These are phyloP conservation scores for Epicauta chinensis DNA, from an alignment of 1,140 invertebrate species.

Conservation along the genomic window DNA sequence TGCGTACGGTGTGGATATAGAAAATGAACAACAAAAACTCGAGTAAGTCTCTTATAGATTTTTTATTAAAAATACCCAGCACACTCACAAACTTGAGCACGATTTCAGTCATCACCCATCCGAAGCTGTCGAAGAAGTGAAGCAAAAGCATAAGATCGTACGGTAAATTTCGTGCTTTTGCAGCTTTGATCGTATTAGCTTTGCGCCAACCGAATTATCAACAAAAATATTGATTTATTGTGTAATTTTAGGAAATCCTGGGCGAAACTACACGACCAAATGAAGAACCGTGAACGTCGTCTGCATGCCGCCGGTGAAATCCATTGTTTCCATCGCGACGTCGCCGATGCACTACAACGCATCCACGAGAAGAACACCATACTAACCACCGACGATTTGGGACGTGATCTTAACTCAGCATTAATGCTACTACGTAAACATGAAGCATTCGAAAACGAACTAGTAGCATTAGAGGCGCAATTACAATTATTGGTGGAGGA, in stretches of 20 bases:
- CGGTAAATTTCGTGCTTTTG: slow-evolving; percentile 24
- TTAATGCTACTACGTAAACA: slow-evolving; percentile 77
- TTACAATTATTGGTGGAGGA: slow-evolving; percentile 89
- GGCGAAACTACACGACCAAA: slow-evolving; percentile 79
- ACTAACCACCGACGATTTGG: slow-evolving; percentile 71
- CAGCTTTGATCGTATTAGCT: slow-evolving; percentile 3
- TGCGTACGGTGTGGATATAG: slow-evolving; percentile 82
- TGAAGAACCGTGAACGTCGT: slow-evolving; percentile 78
- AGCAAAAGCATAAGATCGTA: slow-evolving; percentile 29
- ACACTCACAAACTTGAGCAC: slow-evolving; percentile 7
- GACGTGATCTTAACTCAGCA: slow-evolving; percentile 83
- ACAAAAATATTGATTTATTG: slow-evolving; percentile 1
- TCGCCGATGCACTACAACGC: slow-evolving; percentile 83
- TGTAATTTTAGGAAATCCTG: slow-evolving; percentile 63
- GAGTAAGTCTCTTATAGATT: slow-evolving; percentile 55
- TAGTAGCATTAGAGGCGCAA: slow-evolving; percentile 89
- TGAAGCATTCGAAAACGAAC: slow-evolving; percentile 92
- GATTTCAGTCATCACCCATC: slow-evolving; percentile 35
- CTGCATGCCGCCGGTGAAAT: slow-evolving; percentile 91
- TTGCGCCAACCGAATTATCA: no score
- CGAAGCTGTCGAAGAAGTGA: slow-evolving; percentile 31
- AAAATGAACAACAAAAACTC: slow-evolving; percentile 79
- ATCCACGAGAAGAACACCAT: slow-evolving; percentile 84
- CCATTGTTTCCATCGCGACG: slow-evolving; percentile 94
- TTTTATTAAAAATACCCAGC: background rate